Base-by-base conservation (phyloP, 1,140 invertebrate species). In the Pygmarrhopalites habei region DNA sequence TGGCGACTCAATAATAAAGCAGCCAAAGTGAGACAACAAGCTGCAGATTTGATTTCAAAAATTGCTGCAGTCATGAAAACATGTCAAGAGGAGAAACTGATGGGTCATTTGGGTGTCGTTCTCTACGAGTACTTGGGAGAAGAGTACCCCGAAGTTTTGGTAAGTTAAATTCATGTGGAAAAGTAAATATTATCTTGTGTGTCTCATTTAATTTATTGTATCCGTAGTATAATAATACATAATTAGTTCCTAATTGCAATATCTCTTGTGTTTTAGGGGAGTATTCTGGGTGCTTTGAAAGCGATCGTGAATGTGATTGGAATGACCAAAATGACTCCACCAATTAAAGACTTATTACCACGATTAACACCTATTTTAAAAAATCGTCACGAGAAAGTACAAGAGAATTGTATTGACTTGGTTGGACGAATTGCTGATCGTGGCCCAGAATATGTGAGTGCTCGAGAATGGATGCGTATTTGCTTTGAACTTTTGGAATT, bases 301-400 rank as follows among this genome's bases (percentile, higher is more conserved):
- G 93, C 90, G 1, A 99, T 99, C 72, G 95, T 99, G 0, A 99
- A 98, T 79, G 97, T 99, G 2, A 99, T 99, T 75, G 95, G 96
- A 72, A 99, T 99, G 96, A 98, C 95, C 0, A 99, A 99, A 81
- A 99, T 99, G 96, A 99, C 94, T 4, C 97, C 97, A 4, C 96
- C 96, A 2, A 99, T 99, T 66, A 99, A 99, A 81, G 97, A 99
- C 81, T 79, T 99, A 1, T 79, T 99, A 23, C 97, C 96, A 0
- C 81, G 96, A 66, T 79, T 99, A 1, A 99, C 97, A 2, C 97
- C 97, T 0, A 99, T 99, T 73, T 80, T 99, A 17, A 99, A 99
- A 76, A 94, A 92, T 77, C 82, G 83, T 70, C 83, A 85, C 58
- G 82, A 84, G 72, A 84, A 85, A 73, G 82, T 78, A 64, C 96